A percentile compares a stretch with the other conserved stretches of the same genome.
Evolutionary conservation across 2,113 vertebrate genomes (phyloP).

Genomic region (Nestor notabilis): DNA sequence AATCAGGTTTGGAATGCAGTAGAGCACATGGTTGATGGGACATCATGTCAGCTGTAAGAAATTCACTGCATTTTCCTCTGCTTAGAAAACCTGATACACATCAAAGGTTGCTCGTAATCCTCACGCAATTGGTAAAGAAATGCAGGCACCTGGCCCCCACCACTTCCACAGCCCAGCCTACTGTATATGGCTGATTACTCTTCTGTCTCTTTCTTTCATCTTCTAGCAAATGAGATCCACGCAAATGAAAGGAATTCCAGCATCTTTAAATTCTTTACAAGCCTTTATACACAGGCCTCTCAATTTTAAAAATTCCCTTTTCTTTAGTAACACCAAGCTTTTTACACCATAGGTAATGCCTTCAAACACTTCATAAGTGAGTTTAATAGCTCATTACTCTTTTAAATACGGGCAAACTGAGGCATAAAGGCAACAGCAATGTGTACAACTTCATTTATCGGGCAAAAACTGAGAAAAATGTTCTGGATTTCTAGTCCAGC

Average conservation of each 20-base stretch:
- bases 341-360: neutral
- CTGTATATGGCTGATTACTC: neutral
- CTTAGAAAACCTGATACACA: neutral
- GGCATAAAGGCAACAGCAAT: neutral
- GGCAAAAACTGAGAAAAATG: neutral
- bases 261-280: neutral
- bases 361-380: neutral
- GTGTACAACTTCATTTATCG: neutral
- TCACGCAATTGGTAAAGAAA: neutral
- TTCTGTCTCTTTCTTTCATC: neutral
- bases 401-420: neutral
- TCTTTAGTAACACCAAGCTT: neutral
- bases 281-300: neutral
- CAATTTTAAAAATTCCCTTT: neutral
- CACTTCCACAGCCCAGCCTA: neutral
- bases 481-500: neutral
- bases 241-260: neutral
- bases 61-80: neutral
- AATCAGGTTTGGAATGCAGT: neutral
- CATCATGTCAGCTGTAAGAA: constrained; percentile 3
- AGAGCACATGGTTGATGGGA: neutral
- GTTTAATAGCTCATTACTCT: neutral
- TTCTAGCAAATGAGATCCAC: neutral
- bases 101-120: neutral
- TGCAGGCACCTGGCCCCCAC: neutral